phyloP scores from a whole-genome alignment of 92 coral and sea anemone species.

The Bergia puertoricense region DNA sequence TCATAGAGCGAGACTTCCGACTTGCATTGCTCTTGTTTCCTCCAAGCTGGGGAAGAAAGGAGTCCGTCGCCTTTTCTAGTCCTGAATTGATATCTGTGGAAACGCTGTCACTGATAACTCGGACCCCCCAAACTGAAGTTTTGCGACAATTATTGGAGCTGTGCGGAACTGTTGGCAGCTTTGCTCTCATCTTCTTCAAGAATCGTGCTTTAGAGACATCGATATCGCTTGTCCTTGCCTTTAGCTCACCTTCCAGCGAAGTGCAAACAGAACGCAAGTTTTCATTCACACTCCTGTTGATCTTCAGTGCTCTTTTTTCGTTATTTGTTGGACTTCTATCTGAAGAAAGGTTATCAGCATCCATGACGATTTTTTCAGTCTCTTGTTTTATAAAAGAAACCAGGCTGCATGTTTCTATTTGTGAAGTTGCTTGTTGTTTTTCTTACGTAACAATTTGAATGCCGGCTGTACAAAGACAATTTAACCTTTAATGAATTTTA shows the following conservation, averaged over 20 bases:
- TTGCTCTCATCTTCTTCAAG: constrained; percentile 7
- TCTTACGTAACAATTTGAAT: background rate
- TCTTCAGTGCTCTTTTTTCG: constrained; percentile 21
- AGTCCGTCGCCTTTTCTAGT: background rate
- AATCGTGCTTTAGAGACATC: constrained; percentile 19
- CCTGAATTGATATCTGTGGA: background rate
- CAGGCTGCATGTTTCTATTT: background rate
- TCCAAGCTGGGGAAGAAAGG: background rate
- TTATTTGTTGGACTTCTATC: constrained; percentile 11
- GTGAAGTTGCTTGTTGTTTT: background rate
- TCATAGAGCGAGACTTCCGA: background rate
- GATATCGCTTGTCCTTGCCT: background rate
- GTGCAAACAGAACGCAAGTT: constrained; percentile 21
- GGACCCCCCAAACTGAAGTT: background rate
- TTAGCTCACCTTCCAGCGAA: constrained; percentile 20
- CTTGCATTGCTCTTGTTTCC: background rate
- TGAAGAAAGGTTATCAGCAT: background rate
- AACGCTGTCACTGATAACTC: background rate
- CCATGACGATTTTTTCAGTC: background rate
- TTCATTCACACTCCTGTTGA: constrained; percentile 16
- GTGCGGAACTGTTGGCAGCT: background rate
- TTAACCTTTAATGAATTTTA: background rate
- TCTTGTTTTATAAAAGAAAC: background rate
- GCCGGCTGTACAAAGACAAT: background rate
- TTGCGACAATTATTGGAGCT: background rate